A percentile compares a stretch with the other conserved stretches of the same genome.
These are phyloP conservation scores for Gadopsis bispinosus DNA, from an alignment of 2,797 vertebrate species.

Conservation along the genomic window DNA sequence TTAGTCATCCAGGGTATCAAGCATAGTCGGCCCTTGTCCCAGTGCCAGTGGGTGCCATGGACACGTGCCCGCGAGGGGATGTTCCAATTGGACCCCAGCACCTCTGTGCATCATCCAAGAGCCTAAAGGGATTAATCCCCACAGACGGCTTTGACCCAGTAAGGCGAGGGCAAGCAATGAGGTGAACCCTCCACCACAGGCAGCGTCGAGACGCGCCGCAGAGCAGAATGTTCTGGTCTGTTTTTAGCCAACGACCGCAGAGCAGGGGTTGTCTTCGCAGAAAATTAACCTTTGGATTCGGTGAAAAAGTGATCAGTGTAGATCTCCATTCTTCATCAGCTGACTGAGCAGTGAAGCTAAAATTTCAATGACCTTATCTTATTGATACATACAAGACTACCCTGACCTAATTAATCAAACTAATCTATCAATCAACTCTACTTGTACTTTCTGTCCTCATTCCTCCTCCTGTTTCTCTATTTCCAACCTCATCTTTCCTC, in stretches of 20 bases:
- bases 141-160: constrained; percentile 77
- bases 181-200: constrained; percentile 76
- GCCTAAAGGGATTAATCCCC: constrained; percentile 73
- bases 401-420: constrained; percentile 11
- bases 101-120: constrained; percentile 69
- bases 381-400: constrained; percentile 16
- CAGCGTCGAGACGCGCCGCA: constrained; percentile 53
- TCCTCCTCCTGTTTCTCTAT: constrained; percentile 10
- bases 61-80: constrained; percentile 69
- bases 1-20: constrained; percentile 82
- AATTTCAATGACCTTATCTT: constrained; percentile 12
- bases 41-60: constrained; percentile 71
- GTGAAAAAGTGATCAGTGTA: constrained; percentile 32
- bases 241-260: constrained; percentile 68
- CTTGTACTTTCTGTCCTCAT: constrained; percentile 3
- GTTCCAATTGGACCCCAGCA: constrained; percentile 77
- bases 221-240: constrained; percentile 80
- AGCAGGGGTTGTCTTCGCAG: constrained; percentile 33
- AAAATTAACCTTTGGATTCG: constrained; percentile 55
- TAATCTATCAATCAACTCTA: constrained; percentile 16
- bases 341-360: constrained; percentile 15
- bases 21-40: constrained; percentile 57
- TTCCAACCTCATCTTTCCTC: constrained; percentile 36
- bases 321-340: constrained; percentile 25
- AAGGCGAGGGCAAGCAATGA: constrained; percentile 72